Evolutionary conservation across 2,888 invertebrate species (phyloP).

Genomic region (Oeneis ivallda): DNA sequence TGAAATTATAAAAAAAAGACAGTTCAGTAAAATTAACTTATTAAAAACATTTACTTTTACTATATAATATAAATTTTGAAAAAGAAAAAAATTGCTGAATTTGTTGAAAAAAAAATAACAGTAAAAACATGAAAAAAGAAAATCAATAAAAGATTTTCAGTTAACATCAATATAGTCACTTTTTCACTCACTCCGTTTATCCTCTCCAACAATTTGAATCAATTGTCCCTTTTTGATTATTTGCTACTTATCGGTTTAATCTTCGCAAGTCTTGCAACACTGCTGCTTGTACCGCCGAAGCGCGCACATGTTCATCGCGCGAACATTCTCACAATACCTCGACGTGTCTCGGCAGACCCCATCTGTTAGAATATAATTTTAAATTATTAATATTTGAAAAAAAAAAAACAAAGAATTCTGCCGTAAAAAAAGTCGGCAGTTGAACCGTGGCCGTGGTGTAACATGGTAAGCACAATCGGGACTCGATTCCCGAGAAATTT

Average conservation of each 20-base stretch:
- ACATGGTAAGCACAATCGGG: no score
- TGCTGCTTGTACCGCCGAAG: conserved; percentile 91
- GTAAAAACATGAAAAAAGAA: no score
- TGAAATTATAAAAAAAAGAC: background rate
- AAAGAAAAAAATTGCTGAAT: no score
- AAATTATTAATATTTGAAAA: no score
- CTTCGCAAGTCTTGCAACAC: conserved; percentile 91
- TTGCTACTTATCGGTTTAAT: conserved; percentile 46
- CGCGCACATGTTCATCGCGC: conserved; percentile 93
- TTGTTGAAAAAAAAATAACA: no score
- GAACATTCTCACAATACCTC: conserved; percentile 92
- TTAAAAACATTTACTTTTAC: no score
- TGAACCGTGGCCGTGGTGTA: no score
- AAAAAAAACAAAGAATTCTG: no score
- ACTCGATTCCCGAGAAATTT: no score
- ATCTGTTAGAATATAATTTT: conserved; percentile 66
- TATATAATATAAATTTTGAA: no score
- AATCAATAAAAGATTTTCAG: background rate
- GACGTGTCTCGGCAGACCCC: conserved; percentile 90
- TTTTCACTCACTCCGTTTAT: conserved; percentile 14
- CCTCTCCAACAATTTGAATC: conserved; percentile 9
- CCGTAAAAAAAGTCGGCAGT: no score
- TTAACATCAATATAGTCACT: background rate
- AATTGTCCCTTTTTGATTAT: conserved; percentile 22
- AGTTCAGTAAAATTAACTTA: background rate